Percentiles rank a stretch among this genome's conserved stretches.
Evolutionary conservation across 2,888 invertebrate genomes (phyloP).

Genomic region (Eugnorisma glareosa): DNA sequence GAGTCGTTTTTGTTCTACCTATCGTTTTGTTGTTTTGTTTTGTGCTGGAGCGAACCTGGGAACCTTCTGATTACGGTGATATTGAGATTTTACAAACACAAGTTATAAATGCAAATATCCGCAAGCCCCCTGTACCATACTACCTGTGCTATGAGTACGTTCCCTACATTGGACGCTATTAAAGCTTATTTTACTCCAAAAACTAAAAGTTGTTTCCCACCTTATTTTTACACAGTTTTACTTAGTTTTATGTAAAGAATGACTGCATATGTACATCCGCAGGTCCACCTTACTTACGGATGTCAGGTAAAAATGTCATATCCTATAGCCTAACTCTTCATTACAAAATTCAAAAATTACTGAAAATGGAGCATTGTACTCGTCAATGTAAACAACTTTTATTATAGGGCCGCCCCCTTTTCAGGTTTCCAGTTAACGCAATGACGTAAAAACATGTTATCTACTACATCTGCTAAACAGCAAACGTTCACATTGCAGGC

Average conservation of each 20-base stretch:
- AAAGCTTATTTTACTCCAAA: not conserved
- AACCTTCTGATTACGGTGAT: not conserved
- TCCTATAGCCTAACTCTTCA: not conserved
- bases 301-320: not conserved
- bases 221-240: not conserved
- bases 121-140: not conserved
- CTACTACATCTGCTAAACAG: too few species aligned
- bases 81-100: not conserved
- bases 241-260: not conserved
- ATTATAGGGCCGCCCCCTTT: not conserved
- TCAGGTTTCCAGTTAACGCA: not conserved
- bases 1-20: not conserved
- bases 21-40: not conserved
- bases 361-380: not conserved
- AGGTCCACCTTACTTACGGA: not conserved
- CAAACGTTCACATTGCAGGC: constrained; percentile 66
- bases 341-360: not conserved
- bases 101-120: not conserved
- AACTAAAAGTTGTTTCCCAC: not conserved
- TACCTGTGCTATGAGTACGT: not conserved
- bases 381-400: not conserved
- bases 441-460: not conserved
- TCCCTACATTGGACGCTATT: not conserved
- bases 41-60: too few species aligned
- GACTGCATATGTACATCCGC: not conserved